A percentile compares a stretch with the other conserved stretches of the same genome.
phyloP scores from a whole-genome alignment of 2,113 vertebrate species.

The Ammodramus savannarum region DNA sequence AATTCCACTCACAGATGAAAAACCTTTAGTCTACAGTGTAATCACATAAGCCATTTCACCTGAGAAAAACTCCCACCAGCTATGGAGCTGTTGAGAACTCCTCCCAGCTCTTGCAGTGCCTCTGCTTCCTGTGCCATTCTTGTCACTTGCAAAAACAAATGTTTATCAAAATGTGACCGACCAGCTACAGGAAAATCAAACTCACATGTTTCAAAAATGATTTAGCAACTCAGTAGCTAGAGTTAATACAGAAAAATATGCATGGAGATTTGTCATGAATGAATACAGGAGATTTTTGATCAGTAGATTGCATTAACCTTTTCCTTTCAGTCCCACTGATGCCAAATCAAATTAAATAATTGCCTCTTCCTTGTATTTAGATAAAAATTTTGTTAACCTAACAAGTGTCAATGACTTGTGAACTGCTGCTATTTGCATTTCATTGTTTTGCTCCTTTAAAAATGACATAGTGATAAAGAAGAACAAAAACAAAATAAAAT shows the following conservation, averaged over 20 bases:
- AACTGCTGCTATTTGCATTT: background rate
- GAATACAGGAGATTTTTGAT: background rate
- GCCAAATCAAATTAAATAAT: background rate
- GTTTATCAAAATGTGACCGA: background rate
- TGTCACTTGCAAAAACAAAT: background rate
- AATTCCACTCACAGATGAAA: background rate
- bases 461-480: background rate
- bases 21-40: background rate
- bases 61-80: background rate
- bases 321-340: background rate
- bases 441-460: background rate
- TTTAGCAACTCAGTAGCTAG: background rate
- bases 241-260: background rate
- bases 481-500: background rate
- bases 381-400: background rate
- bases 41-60: background rate
- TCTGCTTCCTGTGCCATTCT: background rate
- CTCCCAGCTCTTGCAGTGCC: background rate
- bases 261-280: background rate
- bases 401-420: background rate
- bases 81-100: background rate
- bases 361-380: background rate
- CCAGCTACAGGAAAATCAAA: background rate
- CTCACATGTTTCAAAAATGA: background rate
- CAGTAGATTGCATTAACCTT: background rate